These are phyloP conservation scores for Heliothis subflexa DNA, from an alignment of 1,140 invertebrate species.

Conservation along the genomic window DNA sequence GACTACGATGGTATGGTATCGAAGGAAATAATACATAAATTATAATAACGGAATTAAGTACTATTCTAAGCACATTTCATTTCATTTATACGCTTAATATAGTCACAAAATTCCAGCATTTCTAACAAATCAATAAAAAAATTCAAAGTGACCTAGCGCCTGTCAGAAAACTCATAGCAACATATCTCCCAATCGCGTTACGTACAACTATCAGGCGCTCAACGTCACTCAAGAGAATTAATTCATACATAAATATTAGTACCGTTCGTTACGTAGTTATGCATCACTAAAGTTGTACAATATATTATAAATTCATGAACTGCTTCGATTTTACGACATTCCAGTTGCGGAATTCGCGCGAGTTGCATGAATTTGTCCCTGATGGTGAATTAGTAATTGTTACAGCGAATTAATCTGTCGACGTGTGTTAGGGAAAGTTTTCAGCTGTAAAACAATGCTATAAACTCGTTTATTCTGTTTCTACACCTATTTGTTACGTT, in stretches of 20 bases:
- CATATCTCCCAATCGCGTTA: not conserved
- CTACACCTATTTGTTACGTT: too few relatives aligned
- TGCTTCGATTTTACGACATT: constrained; percentile 52
- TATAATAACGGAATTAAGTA: too few relatives aligned
- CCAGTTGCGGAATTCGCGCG: not conserved
- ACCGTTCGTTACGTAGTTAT: not conserved
- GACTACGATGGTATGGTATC: too few relatives aligned
- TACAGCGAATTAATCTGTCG: not conserved
- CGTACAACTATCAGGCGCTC: constrained; percentile 20
- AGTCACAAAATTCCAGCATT: not conserved
- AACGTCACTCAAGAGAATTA: constrained; percentile 3
- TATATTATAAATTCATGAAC: constrained; percentile 54
- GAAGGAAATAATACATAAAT: too few relatives aligned
- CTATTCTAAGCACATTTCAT: too few relatives aligned
- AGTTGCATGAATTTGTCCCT: constrained; percentile 33
- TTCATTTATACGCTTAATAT: too few relatives aligned
- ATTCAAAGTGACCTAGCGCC: not conserved
- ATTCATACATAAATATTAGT: constrained; percentile 37
- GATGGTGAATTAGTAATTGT: constrained; percentile 24
- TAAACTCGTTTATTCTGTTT: too few relatives aligned
- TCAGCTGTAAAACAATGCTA: not conserved
- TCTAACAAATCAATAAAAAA: too few relatives aligned
- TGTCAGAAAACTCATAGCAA: constrained; percentile 23
- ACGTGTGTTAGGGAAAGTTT: not conserved
- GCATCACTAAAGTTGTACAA: constrained; percentile 31